These are phyloP conservation scores for Drosophila histrio DNA, from an alignment of 2,888 invertebrate species.

Conservation along the genomic window DNA sequence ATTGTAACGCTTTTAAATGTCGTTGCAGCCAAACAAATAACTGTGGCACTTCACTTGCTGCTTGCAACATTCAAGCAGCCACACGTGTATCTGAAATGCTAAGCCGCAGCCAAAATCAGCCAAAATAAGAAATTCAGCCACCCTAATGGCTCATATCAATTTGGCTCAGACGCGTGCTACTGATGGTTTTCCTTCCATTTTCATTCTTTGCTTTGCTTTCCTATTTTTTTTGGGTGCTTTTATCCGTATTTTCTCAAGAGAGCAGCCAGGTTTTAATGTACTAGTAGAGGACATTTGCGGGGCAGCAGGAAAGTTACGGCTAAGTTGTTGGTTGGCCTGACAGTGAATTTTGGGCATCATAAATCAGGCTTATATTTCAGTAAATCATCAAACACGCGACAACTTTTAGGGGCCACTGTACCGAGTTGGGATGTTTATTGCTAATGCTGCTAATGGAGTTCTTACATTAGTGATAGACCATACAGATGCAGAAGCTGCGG, in stretches of 20 bases:
- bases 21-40: constrained; percentile 2
- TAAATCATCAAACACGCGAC: constrained; percentile 79
- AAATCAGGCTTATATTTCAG: constrained; percentile 82
- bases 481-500: background rate
- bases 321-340: constrained; percentile 49
- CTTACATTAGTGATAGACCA: constrained; percentile 68
- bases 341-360: constrained; percentile 71
- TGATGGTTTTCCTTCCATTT: constrained; percentile 49
- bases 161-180: constrained; percentile 67
- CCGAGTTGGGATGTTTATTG: constrained; percentile 38
- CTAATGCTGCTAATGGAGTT: constrained; percentile 73
- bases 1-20: background rate
- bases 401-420: constrained; percentile 47
- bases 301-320: constrained; percentile 11
- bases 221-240: constrained; percentile 31
- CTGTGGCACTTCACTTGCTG: background rate
- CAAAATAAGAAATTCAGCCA: constrained; percentile 48
- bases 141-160: constrained; percentile 81
- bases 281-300: constrained; percentile 47
- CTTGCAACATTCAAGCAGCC: constrained; percentile 7
- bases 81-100: constrained; percentile 38
- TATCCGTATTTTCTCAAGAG: constrained; percentile 41
- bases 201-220: constrained; percentile 9
- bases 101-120: constrained; percentile 32
- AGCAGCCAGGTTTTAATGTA: constrained; percentile 56